A percentile compares a stretch with the other conserved stretches of the same genome.
Evolutionary conservation across 2,888 invertebrate genomes (phyloP).

Genomic region (Ischnus inquisitorius): DNA sequence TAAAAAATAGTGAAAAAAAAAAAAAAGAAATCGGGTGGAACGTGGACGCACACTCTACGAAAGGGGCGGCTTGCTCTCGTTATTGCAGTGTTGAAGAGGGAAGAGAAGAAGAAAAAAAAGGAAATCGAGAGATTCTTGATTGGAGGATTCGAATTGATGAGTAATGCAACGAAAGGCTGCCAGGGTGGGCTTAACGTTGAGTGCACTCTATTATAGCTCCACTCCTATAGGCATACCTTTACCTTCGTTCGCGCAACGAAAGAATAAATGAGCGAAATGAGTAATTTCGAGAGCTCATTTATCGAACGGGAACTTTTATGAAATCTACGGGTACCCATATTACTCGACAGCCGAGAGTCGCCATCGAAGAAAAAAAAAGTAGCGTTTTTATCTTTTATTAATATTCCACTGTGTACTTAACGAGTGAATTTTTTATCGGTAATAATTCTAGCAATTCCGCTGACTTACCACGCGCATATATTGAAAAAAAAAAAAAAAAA

Average conservation of each 20-base stretch:
- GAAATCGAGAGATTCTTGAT: conserved; percentile 45
- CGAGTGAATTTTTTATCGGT: not conserved
- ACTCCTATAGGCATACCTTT: conserved; percentile 3
- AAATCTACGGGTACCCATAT: not conserved
- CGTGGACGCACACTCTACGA: conserved; percentile 46
- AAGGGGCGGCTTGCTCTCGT: conserved; percentile 42
- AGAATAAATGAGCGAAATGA: conserved; percentile 36
- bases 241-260: conserved; percentile 4
- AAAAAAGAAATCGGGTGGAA: not conserved
- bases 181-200: conserved; percentile 45
- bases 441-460: not conserved
- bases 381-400: not conserved
- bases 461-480: not conserved
- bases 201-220: conserved; percentile 39
- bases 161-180: conserved; percentile 48
- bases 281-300: conserved; percentile 38
- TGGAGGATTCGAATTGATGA: conserved; percentile 64
- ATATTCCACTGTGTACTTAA: not conserved
- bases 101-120: conserved; percentile 15
- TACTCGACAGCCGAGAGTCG: conserved; percentile 1
- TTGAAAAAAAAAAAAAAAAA: conserved; percentile 9
- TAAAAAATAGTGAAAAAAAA: not conserved
- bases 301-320: not conserved
- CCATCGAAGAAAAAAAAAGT: not conserved
- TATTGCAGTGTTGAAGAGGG: conserved; percentile 13